Base-by-base conservation (phyloP, 2,797 vertebrate genomes). In the Adelosebastes latens region DNA sequence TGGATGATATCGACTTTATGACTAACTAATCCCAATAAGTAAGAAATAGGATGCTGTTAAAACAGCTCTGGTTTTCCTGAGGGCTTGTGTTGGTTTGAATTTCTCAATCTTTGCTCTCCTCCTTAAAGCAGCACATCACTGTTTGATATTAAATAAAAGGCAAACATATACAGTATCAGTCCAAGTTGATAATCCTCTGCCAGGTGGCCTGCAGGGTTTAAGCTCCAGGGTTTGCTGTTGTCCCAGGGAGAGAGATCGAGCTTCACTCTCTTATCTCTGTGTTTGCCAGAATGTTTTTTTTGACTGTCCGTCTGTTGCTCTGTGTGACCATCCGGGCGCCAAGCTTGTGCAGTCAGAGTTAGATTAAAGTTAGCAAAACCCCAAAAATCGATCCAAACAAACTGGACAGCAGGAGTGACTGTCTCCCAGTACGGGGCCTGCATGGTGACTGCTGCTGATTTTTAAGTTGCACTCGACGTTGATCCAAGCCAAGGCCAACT, bases 11-110 rank as follows among this genome's bases (percentile, higher is more conserved):
- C 25, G 39, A 86, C 42, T 46, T 83, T 65, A 67, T 83, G 75
- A 85, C 32, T 61, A 80, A 82, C 46, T 83, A 81, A 88, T 81
- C 67, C 59, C 56, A 75, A 55, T 61, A 77, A 59, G 56, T 13
- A 69, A 18, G 62, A 34, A 14, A 22, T 2, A 4, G 46, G 61
- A 72, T 65, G 46, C 10, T 61, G 36, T 82, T 73, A 58, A 56
- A 69, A 61, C 55, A 65, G 55, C 56, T 70, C 36, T 46, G 75
- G 7, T 49, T 65, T 73, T 73, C 34, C 22, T 22, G 11, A 11
- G 12, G 13, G 36, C 27, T 65, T 32, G 24, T 75, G 39, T 24
- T 61, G 72, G 29, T 65, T 72, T 59, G 10, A 58, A 59, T 75
- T 56, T 27, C 12, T 39, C 31, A 56, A 1, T 58, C 16, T 59